Percentiles rank a stretch among this genome's conserved stretches.
These are phyloP conservation scores for Agonopterix subpropinquella DNA, from an alignment of 2,888 invertebrate species.

Conservation along the genomic window DNA sequence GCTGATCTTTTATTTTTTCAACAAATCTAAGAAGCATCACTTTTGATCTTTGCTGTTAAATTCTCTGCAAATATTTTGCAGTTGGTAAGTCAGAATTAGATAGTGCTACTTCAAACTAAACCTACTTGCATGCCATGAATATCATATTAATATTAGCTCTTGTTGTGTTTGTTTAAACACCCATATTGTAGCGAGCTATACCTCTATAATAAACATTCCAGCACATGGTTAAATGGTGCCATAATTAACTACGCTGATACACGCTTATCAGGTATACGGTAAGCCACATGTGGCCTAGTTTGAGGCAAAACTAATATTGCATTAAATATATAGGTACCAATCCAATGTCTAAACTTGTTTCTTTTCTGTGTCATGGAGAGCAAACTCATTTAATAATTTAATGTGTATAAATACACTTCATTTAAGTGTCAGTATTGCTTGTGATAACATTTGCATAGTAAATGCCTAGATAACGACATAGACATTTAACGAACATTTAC, in stretches of 20 bases:
- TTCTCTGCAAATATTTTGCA: too few relatives aligned
- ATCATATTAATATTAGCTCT: too few relatives aligned
- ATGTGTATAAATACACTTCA: constrained; percentile 14
- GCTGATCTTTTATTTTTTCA: too few relatives aligned
- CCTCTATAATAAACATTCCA: too few relatives aligned
- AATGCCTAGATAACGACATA: neutral
- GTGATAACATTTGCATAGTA: constrained; percentile 4
- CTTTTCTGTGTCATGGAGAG: constrained; percentile 63
- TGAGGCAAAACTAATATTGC: constrained; percentile 11
- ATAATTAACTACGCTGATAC: neutral
- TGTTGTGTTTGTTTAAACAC: too few relatives aligned
- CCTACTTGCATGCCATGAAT: too few relatives aligned
- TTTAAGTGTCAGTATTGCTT: constrained; percentile 9
- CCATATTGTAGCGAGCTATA: too few relatives aligned
- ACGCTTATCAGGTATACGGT: constrained; percentile 13
- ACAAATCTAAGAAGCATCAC: too few relatives aligned
- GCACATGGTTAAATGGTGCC: neutral
- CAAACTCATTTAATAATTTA: constrained; percentile 37
- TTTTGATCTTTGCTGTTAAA: too few relatives aligned
- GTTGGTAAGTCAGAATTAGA: too few relatives aligned
- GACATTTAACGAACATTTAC: too few relatives aligned
- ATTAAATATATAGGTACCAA: constrained; percentile 21
- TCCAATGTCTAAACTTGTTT: constrained; percentile 47
- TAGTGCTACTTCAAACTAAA: too few relatives aligned
- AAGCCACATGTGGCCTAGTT: constrained; percentile 44